Evolutionary conservation across 2,797 vertebrate genomes (phyloP).

Genomic region (Capromys pilorides): DNA sequence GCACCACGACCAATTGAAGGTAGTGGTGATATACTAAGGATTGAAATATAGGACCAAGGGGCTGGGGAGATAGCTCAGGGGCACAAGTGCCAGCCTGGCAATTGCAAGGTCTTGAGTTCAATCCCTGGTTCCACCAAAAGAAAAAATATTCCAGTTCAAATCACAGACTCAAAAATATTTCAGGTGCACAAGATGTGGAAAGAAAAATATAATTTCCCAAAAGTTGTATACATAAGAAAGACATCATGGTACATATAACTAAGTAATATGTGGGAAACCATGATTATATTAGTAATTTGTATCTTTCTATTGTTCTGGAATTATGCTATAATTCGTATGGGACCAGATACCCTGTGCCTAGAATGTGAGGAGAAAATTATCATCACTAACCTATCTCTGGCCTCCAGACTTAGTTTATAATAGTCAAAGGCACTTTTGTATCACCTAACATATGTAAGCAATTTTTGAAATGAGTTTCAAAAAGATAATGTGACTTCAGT

Average conservation of each 20-base stretch:
- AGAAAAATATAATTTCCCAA: neutral
- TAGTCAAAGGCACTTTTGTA: neutral
- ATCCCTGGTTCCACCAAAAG: too few species aligned
- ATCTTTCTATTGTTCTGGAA: neutral
- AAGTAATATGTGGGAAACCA: neutral
- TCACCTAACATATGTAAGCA: neutral
- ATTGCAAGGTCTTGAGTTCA: too few species aligned
- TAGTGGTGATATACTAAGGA: neutral
- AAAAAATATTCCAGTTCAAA: neutral
- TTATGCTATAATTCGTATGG: neutral
- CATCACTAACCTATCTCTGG: neutral
- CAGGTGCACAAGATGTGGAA: neutral
- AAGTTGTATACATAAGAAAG: neutral
- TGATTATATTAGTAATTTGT: slow-evolving; percentile 16
- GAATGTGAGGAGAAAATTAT: neutral
- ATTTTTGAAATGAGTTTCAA: slow-evolving; percentile 33
- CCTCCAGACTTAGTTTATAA: neutral
- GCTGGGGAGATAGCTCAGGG: too few species aligned
- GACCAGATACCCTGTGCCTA: neutral
- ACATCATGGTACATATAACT: neutral
- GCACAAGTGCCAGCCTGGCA: too few species aligned
- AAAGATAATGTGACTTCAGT: neutral
- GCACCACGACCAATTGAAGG: neutral
- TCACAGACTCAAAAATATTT: neutral
- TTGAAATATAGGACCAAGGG: neutral